phyloP scores from a whole-genome alignment of 2,888 invertebrate genomes.

The Empis livida region DNA sequence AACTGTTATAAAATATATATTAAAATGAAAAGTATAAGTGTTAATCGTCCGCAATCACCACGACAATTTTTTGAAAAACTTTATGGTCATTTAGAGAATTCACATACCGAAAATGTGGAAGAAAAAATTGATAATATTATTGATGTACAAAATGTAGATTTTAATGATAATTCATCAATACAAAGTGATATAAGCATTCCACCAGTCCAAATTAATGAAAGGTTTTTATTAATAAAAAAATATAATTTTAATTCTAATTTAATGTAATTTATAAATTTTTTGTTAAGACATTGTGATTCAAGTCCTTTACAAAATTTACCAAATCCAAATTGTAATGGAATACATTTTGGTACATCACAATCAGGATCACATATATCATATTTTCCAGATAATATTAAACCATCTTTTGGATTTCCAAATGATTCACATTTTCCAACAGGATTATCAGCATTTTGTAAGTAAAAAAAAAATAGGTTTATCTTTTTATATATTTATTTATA shows the following conservation, averaged over 20 bases:
- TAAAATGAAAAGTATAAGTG: too few relatives aligned
- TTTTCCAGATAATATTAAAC: constrained; percentile 11
- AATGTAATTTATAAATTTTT: too few relatives aligned
- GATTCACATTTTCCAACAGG: constrained; percentile 32
- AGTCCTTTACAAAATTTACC: constrained; percentile 15
- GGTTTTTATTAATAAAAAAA: background rate
- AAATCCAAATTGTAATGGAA: constrained; percentile 8
- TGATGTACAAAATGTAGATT: constrained; percentile 4
- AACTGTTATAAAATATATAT: too few relatives aligned
- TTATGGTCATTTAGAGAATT: constrained; percentile 59
- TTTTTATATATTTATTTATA: too few relatives aligned
- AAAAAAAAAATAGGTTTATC: too few relatives aligned
- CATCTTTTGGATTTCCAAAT: constrained; percentile 22
- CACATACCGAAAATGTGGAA: background rate
- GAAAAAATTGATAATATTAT: constrained; percentile 1
- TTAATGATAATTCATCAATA: background rate
- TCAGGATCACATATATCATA: constrained; percentile 14
- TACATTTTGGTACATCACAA: constrained; percentile 15
- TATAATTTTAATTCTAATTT: too few relatives aligned
- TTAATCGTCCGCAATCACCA: constrained; percentile 55
- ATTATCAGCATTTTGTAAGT: constrained; percentile 35
- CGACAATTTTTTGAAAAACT: constrained; percentile 67
- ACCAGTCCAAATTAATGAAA: constrained; percentile 12
- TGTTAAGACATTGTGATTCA: constrained; percentile 15
- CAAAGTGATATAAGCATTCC: constrained; percentile 33